Evolutionary conservation across 1,140 invertebrate genomes (phyloP).

Genomic region (Musca domestica): DNA sequence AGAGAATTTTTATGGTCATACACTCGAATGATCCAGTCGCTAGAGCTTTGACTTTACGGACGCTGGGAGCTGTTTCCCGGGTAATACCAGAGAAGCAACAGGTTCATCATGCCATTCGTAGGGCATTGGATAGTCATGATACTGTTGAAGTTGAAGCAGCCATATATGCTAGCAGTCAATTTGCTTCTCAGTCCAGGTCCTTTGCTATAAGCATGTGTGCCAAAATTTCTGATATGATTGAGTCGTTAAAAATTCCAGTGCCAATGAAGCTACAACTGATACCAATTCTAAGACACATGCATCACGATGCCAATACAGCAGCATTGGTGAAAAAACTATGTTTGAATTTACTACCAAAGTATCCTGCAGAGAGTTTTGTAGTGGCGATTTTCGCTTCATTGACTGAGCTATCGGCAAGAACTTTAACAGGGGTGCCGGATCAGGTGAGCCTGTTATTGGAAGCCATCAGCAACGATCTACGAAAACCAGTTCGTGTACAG

Average conservation of each 20-base stretch:
- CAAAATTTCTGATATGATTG: slow-evolving; percentile 93
- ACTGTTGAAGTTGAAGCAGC: slow-evolving; percentile 93
- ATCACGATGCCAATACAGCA: slow-evolving; percentile 84
- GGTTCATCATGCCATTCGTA: slow-evolving; percentile 91
- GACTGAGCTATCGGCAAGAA: slow-evolving; percentile 82
- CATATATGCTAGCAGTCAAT: slow-evolving; percentile 90
- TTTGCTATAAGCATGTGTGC: slow-evolving; percentile 97
- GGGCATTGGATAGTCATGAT: slow-evolving; percentile 91
- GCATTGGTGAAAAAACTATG: slow-evolving; percentile 80
- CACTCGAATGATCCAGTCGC: slow-evolving; percentile 97
- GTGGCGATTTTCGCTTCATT: slow-evolving; percentile 82
- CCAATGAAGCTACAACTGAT: slow-evolving; percentile 89
- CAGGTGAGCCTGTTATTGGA: slow-evolving; percentile 68
- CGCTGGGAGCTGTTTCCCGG: slow-evolving; percentile 85
- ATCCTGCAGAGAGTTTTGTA: slow-evolving; percentile 86
- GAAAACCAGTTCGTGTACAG: slow-evolving; percentile 70
- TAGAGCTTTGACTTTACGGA: slow-evolving; percentile 83
- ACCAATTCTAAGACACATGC: slow-evolving; percentile 89
- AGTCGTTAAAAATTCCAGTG: slow-evolving; percentile 85
- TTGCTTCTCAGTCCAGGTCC: slow-evolving; percentile 87
- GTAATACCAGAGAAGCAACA: slow-evolving; percentile 92
- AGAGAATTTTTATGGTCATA: slow-evolving; percentile 90
- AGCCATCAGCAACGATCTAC: slow-evolving; percentile 58
- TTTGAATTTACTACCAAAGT: slow-evolving; percentile 77
- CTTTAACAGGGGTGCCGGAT: slow-evolving; percentile 85